Evolutionary conservation across 2,888 invertebrate species (phyloP).

Genomic region (Thymelicus acteon): DNA sequence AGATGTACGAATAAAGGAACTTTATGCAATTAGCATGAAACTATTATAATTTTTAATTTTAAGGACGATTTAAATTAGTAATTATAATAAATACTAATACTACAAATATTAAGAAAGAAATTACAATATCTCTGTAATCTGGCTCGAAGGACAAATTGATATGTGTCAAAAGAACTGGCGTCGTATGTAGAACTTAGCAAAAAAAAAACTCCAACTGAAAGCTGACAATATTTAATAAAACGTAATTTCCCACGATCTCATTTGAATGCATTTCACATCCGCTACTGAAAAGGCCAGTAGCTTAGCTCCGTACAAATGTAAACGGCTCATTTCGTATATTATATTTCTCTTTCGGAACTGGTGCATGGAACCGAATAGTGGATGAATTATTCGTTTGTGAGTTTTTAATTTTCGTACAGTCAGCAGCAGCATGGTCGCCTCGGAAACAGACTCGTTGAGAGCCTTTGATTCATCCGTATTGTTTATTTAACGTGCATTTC

Average conservation of each 20-base stretch:
- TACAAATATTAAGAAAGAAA: no score
- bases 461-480: not conserved
- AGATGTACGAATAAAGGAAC: no score
- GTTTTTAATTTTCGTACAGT: constrained; percentile 22
- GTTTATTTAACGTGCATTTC: not conserved
- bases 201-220: not conserved
- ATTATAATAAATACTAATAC: no score
- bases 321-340: constrained; percentile 21
- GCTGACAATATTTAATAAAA: not conserved
- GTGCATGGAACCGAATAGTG: constrained; percentile 15
- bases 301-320: constrained; percentile 6
- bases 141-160: no score
- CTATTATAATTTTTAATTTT: no score
- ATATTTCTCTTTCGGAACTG: constrained; percentile 5
- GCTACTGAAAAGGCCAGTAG: constrained; percentile 5
- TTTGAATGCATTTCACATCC: constrained; percentile 2
- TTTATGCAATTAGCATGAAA: no score
- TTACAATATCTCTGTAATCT: no score
- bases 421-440: constrained; percentile 5
- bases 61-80: no score
- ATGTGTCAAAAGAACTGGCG: no score
- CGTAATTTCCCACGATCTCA: constrained; percentile 2
- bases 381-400: constrained; percentile 28
- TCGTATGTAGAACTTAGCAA: no score
- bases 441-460: not conserved